Evolutionary conservation across 1,140 invertebrate genomes (phyloP), one percentile per base, ranked within the genome.

Genomic region (Brevipalpus yothersi): DNA sequence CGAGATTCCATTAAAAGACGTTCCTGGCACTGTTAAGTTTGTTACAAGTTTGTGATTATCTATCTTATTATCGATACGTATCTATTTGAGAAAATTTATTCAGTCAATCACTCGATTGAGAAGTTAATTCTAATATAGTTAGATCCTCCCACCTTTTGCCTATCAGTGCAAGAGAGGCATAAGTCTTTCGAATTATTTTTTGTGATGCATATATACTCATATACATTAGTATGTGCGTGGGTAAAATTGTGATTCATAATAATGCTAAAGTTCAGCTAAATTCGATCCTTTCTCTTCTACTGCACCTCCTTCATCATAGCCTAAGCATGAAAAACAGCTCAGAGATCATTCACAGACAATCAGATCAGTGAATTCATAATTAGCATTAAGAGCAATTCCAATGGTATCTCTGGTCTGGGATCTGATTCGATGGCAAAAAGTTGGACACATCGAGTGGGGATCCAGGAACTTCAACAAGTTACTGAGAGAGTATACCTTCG

Each of bases 401-500:
- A 61, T 58, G 62, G 60, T 15, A 65, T 61, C 17, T 66, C 65
- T 58, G 75, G 72, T 64, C 75, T 71, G 66, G 76, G 73, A 64
- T 77, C 72, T 65, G 77, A 69, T 63, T 65, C 68, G 19, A 75
- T 75, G 64, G 79, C 75, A 63, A 72, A 78, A 64, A 82, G 78
- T 11, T 86, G 83, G 81, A 91, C 87, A 47, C 86, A 15, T 80
- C 83, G 53, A 88, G 84, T 62, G 81, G 86, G 62, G 87, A 91
- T 72, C 87, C 72, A 54, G 73, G 86, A 4, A 94, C 91, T n/a
- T 89, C 90, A 12, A 94, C 90, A 17, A 31, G 31, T 31, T 93
- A 90, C 83, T 94, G 90, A 19, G 91, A 96, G 75, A 90, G 90
- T 67, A 96, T 90, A 61, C 91, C 90, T 54, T 91, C 86, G 69